Evolutionary conservation across 2,888 invertebrate species (phyloP), one percentile per base, ranked within the genome.

Genomic region (Ennomos quercinarius): DNA sequence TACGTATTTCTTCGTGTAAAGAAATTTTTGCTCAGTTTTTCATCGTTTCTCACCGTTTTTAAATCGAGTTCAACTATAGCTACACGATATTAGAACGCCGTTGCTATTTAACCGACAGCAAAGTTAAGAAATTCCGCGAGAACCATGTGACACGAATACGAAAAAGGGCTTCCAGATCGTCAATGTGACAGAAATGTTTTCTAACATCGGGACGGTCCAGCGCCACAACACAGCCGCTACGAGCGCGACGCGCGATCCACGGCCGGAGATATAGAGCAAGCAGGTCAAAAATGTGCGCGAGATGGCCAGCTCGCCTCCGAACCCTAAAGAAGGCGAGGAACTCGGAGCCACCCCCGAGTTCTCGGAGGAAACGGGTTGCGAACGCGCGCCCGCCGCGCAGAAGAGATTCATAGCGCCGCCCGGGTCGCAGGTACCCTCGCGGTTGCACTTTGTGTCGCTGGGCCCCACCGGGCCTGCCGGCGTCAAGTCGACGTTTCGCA

Each of bases 111-210:
- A 77, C 71, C 54, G 61, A 75, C 72, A 73, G 78, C 72, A 72
- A 73, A 78, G 72, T 74, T 72, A 76, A 82, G 84, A 84, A 87
- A 89, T 84, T 86, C 84, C 80, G 78, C 86, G 81, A 90, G 86
- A 91, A 89, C 85, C 92, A 92, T 92, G 92, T 91, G 91, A 92
- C 91, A 92, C 91, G 91, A 91, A 91, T 92, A 91, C 91, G 89
- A 91, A 91, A 91, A 89, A 89, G 87, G 86, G 86, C 86, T 89
- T 87, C 87, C 89, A 89, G 87, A 91, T 85, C 90, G 91, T 91
- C 91, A 91, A 90, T 91, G 91, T 92, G 91, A 91, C 91, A 91
- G 91, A 91, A 88, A 92, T 92, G 91, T 92, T 91, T 92, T 90
- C 89, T 91, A 89, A 90, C 88, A 90, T 90, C 89, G 72, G 85